phyloP scores from a whole-genome alignment of 2,888 invertebrate species.

The Neoascia interrupta region DNA sequence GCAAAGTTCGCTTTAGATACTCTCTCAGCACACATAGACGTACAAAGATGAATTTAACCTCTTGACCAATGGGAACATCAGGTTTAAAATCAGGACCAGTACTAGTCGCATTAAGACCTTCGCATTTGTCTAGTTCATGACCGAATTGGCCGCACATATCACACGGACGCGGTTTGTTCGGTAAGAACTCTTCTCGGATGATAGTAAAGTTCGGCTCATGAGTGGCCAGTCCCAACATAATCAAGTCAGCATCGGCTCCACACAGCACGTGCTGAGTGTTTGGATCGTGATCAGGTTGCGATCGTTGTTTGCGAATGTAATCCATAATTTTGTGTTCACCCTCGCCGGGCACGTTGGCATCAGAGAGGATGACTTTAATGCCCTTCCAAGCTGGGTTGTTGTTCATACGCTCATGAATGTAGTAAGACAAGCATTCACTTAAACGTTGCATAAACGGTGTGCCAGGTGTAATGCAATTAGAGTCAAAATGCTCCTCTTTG shows the following conservation, averaged over 20 bases:
- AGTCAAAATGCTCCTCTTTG: slow-evolving; percentile 97
- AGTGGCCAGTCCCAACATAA: slow-evolving; percentile 98
- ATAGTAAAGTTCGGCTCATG: slow-evolving; percentile 99
- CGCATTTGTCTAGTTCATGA: slow-evolving; percentile 96
- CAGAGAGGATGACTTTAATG: slow-evolving; percentile 97
- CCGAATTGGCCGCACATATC: slow-evolving; percentile 95
- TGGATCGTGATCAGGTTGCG: slow-evolving; percentile 96
- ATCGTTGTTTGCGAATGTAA: slow-evolving; percentile 96
- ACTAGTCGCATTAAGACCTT: slow-evolving; percentile 84
- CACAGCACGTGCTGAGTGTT: slow-evolving; percentile 98
- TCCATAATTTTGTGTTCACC: slow-evolving; percentile 99
- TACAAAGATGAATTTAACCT: slow-evolving; percentile 94
- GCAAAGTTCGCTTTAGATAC: slow-evolving; percentile 93
- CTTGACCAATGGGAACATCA: slow-evolving; percentile 84
- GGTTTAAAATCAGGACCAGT: slow-evolving; percentile 79
- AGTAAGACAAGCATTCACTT: slow-evolving; percentile 86
- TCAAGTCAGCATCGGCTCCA: slow-evolving; percentile 98
- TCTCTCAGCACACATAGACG: slow-evolving; percentile 95
- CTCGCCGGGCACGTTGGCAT: slow-evolving; percentile 98
- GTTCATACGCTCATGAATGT: slow-evolving; percentile 83
- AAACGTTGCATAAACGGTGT: slow-evolving; percentile 97
- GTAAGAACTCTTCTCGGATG: slow-evolving; percentile 98
- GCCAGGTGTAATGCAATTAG: slow-evolving; percentile 99
- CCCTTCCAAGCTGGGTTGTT: slow-evolving; percentile 97
- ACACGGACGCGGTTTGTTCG: slow-evolving; percentile 96